Evolutionary conservation across 2,797 vertebrate genomes (phyloP).

Genomic region (Paramormyrops hopkinsi): DNA sequence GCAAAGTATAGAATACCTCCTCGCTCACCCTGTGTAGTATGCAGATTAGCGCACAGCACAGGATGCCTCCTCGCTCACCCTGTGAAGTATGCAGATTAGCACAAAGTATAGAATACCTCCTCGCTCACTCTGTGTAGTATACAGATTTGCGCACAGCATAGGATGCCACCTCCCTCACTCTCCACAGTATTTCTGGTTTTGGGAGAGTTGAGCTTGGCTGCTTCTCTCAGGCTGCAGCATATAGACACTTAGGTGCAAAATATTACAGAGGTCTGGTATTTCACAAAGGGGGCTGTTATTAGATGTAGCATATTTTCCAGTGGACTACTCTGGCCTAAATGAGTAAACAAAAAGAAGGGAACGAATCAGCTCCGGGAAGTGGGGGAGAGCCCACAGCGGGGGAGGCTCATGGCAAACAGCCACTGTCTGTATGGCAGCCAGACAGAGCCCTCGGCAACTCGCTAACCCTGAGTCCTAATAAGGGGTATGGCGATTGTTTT

Average conservation of each 20-base stretch:
- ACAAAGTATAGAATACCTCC: neutral
- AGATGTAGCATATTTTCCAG: slow-evolving; percentile 70
- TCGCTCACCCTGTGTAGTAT: neutral
- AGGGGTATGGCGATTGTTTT: neutral
- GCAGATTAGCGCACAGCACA: too few species aligned
- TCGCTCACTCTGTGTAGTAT: neutral
- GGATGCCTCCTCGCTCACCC: neutral
- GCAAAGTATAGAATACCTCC: neutral
- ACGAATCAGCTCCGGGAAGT: slow-evolving; percentile 60
- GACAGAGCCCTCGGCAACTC: neutral
- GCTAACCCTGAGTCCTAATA: neutral
- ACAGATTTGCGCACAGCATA: neutral
- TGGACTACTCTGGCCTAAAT: slow-evolving; percentile 57
- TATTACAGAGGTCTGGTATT: slow-evolving; percentile 73
- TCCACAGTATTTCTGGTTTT: slow-evolving; percentile 17
- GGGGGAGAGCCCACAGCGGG: slow-evolving; percentile 30
- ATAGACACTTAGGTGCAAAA: slow-evolving; percentile 71
- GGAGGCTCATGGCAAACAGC: slow-evolving; percentile 14
- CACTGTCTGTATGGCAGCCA: neutral
- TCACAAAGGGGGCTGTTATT: slow-evolving; percentile 74
- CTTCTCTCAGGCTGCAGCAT: slow-evolving; percentile 53
- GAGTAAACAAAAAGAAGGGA: slow-evolving; percentile 58
- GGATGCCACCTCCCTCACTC: neutral
- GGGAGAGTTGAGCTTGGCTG: slow-evolving; percentile 54
- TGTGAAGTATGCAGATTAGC: neutral